A percentile compares a stretch with the other conserved stretches of the same genome.
Evolutionary conservation across 2,113 vertebrate species (phyloP).

Genomic region (Eulemur rufifrons): DNA sequence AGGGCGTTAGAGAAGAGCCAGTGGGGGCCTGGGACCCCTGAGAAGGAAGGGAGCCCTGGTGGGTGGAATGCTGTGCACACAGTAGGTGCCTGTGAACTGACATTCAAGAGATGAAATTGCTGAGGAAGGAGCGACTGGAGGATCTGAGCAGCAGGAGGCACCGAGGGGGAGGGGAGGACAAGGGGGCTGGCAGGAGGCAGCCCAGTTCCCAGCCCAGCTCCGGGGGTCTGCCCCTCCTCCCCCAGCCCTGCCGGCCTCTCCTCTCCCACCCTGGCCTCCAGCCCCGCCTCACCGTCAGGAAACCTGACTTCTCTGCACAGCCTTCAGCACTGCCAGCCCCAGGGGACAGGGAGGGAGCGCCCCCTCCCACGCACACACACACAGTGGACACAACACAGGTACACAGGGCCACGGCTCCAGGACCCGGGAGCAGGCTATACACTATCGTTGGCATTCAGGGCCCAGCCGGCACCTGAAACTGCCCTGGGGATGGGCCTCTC

Average conservation of each 20-base stretch:
- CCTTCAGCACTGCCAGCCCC: background rate
- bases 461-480: conserved; percentile 66
- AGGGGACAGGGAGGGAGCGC: background rate
- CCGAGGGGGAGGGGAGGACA: too few relatives aligned
- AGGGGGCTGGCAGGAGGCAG: background rate
- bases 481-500: background rate
- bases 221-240: background rate
- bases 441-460: conserved; percentile 51
- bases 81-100: background rate
- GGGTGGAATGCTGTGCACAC: background rate
- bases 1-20: background rate
- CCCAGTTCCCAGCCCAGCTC: background rate
- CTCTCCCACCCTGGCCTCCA: background rate
- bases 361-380: conserved; percentile 13
- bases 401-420: conserved; percentile 47
- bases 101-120: background rate
- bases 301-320: background rate
- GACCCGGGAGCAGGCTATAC: conserved; percentile 14
- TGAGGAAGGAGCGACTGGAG: background rate
- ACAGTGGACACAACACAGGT: conserved; percentile 3
- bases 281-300: background rate
- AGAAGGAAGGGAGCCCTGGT: conserved; percentile 17
- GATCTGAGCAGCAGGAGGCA: background rate
- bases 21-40: background rate
- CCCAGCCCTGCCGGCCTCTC: background rate